Conservation (phyloP, 2,888 invertebrate species). For the Dolichopus griseipennis region DNA sequence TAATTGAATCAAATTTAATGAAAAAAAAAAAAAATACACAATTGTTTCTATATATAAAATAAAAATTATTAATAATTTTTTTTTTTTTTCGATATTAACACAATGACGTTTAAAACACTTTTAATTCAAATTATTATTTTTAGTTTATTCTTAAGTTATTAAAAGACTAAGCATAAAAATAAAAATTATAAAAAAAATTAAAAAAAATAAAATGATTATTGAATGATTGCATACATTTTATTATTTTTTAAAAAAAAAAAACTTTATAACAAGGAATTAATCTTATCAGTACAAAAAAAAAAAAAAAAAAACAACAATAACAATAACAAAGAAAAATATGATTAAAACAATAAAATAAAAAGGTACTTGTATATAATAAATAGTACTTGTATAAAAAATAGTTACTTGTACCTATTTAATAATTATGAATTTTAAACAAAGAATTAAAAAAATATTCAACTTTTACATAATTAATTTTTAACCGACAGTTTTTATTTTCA, state of each 20-base stretch:
- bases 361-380: too few relatives aligned
- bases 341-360: too few relatives aligned
- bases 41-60: too few relatives aligned
- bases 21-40: too few relatives aligned
- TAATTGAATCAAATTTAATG: too few relatives aligned
- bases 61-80: too few relatives aligned
- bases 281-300: background rate
- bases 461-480: too few relatives aligned
- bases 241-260: background rate
- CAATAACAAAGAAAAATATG: background rate
- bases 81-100: background rate
- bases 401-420: too few relatives aligned
- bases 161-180: background rate
- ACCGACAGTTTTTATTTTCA: too few relatives aligned
- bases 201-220: background rate
- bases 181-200: background rate
- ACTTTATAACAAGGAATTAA: background rate
- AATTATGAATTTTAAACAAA: too few relatives aligned
- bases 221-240: background rate
- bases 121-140: background rate
- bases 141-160: background rate
- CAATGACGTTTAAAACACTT: background rate
- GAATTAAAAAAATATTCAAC: too few relatives aligned
- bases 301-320: background rate
- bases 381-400: too few relatives aligned